These are phyloP conservation scores for Ceratina japonica DNA, from an alignment of 1,140 invertebrate species.

Conservation along the genomic window DNA sequence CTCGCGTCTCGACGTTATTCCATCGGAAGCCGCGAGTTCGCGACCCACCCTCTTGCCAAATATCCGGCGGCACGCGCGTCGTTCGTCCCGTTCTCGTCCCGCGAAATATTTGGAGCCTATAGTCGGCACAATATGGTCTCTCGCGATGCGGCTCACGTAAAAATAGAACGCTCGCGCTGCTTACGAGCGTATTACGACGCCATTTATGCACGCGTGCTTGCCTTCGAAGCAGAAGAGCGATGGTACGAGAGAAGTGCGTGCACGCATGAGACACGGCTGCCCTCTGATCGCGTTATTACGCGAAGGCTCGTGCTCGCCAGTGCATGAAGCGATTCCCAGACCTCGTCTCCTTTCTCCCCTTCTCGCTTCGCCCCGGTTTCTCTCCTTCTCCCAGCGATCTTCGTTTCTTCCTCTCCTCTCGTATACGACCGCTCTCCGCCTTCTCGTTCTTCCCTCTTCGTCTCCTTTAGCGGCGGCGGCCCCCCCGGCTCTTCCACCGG, in stretches of 20 bases:
- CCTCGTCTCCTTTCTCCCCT: conserved; percentile 48
- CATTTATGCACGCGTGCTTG: conserved; percentile 42
- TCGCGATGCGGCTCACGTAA: conserved; percentile 36
- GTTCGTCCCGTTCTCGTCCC: conserved; percentile 4
- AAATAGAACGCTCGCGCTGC: conserved; percentile 53
- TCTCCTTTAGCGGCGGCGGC: not conserved
- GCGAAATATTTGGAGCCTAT: conserved; percentile 23
- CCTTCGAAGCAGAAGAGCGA: conserved; percentile 12
- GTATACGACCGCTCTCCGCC: not conserved
- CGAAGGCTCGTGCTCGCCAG: conserved; percentile 68
- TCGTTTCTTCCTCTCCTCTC: not conserved
- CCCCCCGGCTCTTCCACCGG: not conserved
- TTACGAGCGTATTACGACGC: conserved; percentile 33
- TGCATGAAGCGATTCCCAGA: conserved; percentile 72
- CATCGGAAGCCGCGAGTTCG: conserved; percentile 25
- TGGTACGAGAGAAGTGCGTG: conserved; percentile 51
- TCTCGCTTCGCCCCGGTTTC: not conserved
- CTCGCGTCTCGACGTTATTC: conserved; percentile 19
- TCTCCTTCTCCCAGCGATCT: conserved; percentile 1
- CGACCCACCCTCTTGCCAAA: not conserved
- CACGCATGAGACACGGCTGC: conserved; percentile 60
- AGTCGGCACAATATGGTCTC: too few species aligned
- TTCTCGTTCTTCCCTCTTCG: conserved; percentile 13
- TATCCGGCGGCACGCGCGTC: not conserved
- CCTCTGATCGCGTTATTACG: conserved; percentile 71